Conservation (phyloP, 2,888 invertebrate genomes). For the Deilephila porcellus region DNA sequence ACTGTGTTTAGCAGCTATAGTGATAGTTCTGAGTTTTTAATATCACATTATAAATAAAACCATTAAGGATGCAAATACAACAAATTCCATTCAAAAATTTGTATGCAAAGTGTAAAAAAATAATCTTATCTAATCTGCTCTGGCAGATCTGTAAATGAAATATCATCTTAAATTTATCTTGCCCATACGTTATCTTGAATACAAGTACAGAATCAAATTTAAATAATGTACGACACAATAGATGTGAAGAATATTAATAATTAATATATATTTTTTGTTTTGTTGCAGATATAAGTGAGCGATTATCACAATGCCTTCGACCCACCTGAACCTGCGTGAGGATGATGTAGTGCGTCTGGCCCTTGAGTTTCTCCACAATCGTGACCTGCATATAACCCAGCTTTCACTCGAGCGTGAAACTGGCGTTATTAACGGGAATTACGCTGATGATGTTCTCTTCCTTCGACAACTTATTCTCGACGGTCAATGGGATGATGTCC, state of each 20-base stretch:
- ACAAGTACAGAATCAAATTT: too few species aligned
- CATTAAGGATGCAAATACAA: too few species aligned
- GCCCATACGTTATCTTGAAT: not conserved
- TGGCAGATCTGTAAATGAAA: not conserved
- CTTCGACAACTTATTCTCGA: slow-evolving; percentile 97
- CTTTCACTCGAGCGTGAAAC: slow-evolving; percentile 97
- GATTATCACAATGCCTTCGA: slow-evolving; percentile 88
- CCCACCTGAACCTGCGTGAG: slow-evolving; percentile 93
- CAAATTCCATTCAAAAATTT: not conserved
- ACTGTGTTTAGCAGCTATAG: not conserved
- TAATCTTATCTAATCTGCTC: slow-evolving; percentile 20
- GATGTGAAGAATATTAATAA: not conserved
- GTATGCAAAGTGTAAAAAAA: not conserved
- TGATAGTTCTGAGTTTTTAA: too few species aligned
- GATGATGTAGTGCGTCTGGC: slow-evolving; percentile 94
- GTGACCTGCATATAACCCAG: slow-evolving; percentile 96
- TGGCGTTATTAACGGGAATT: slow-evolving; percentile 96
- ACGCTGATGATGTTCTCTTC: slow-evolving; percentile 97
- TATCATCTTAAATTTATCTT: slow-evolving; percentile 14
- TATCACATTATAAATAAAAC: too few species aligned
- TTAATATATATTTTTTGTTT: slow-evolving; percentile 35
- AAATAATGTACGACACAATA: not conserved
- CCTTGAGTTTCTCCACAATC: slow-evolving; percentile 93
- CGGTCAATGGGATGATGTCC: slow-evolving; percentile 98
- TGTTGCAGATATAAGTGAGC: slow-evolving; percentile 57